Evolutionary conservation across 2,113 vertebrate species (phyloP), one percentile per base, ranked within the genome.

Genomic region (Genyomyrus donnyi): DNA sequence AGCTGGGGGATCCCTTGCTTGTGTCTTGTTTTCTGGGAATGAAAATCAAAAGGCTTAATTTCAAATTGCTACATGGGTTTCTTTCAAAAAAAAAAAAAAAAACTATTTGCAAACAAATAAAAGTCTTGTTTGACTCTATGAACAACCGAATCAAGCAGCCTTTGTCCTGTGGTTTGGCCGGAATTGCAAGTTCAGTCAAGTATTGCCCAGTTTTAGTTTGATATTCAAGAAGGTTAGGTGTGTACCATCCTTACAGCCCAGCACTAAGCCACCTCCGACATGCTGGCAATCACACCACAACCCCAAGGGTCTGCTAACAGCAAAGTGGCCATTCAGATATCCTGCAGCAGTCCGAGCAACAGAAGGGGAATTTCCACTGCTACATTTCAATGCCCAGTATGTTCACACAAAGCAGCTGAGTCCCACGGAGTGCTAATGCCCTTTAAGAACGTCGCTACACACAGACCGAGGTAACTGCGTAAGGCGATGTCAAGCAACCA

Each of bases 1-100:
- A 45, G 39, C 53, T 89, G 31, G 1, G 10, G 42, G 5, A n/a
- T 91, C 90, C 49, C 42, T 89, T 89, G 70, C 85, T 58, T 89
- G 24, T 91, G 88, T 74, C 70, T 58, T 3, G 35, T 48, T 80
- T 89, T 74, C 48, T n/a, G 31, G 50, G 62, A 89, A 77, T 27
- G 15, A 49, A 15, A 89, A 89, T 24, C 42, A 3, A 85, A 49
- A 80, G 15, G 74, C 74, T 80, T 80, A 19, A 5, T 39, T 66
- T 27, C n/a, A 66, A 39, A 77, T 31, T 7, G 31, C 66, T 74
- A 77, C 3, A 15, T 77, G 70, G 70, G 31, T 17, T 77, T 39
- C 70, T 42, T n/a, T n/a, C n/a, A n/a, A n/a, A n/a, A n/a, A n/a
- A n/a, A n/a, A n/a, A 56, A 56, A 66, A 35, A 35, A 74, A n/a